Evolutionary conservation across 2,888 invertebrate genomes (phyloP).

Genomic region (Ophion costatus): DNA sequence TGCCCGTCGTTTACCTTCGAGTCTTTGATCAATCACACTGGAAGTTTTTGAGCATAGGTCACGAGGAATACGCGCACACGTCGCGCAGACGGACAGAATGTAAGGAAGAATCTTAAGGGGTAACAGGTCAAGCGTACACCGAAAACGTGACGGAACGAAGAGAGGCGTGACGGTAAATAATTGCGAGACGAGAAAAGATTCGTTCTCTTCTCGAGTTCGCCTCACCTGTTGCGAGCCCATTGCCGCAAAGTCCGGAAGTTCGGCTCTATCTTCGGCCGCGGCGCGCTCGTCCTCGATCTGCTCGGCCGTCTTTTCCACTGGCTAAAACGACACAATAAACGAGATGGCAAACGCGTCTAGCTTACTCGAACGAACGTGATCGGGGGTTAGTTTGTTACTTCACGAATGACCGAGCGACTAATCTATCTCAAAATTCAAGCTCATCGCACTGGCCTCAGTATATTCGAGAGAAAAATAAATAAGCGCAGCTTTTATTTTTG

Average conservation of each 20-base stretch:
- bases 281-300: constrained; percentile 84
- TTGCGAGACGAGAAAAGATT: constrained; percentile 1
- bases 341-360: constrained; percentile 64
- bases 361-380: constrained; percentile 60
- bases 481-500: neutral
- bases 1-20: constrained; percentile 44
- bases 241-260: constrained; percentile 83
- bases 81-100: neutral
- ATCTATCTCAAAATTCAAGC: constrained; percentile 40
- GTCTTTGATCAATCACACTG: constrained; percentile 5
- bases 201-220: neutral
- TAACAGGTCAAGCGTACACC: neutral
- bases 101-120: constrained; percentile 8
- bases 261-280: constrained; percentile 82
- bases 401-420: neutral
- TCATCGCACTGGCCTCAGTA: constrained; percentile 10
- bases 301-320: constrained; percentile 80
- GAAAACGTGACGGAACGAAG: neutral
- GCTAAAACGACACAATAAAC: constrained; percentile 70
- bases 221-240: constrained; percentile 83
- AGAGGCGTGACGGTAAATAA: neutral
- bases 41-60: neutral
- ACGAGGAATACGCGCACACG: neutral
- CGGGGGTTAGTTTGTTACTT: constrained; percentile 3
- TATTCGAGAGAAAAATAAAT: constrained; percentile 13